Base-by-base conservation (phyloP, 92 coral and sea anemone species). In the Phenganax subtilis region DNA sequence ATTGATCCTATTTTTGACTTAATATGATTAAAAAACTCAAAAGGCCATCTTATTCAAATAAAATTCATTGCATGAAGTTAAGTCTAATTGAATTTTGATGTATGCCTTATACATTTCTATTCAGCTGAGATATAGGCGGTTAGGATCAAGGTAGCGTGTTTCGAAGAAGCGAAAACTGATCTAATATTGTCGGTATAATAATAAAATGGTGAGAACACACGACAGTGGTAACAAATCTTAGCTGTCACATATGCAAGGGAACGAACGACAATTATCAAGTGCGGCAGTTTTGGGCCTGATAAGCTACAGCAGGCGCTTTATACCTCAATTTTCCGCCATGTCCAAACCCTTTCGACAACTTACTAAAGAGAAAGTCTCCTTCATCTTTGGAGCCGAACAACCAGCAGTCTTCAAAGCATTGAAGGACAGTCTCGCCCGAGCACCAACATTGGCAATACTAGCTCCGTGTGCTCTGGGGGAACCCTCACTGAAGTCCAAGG, bases 371-470 rank as follows among this genome's bases (percentile, higher is more conserved):
- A 59, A 84, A 51, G 82, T 62, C 17, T 82, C 47, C 12, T 84
- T 75, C 71, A 15, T 44, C 30, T 75, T 80, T 80, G 89, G 79
- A 11, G 54, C 31, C 6, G 86, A 86, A 59, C 86, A 86, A 82
- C 80, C 73, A 55, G 64, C 12, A 67, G 52, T 67, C 10, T 76
- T 84, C 75, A 10, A 76, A 12, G 87, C 77, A 59, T 54, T 84
- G 80, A 63, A 77, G 81, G 68, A 76, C 82, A 84, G 83, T 51
- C 72, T 76, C 3, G 84, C 87, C 65, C 6, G 79, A 37, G 82
- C 85, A 20, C 71, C 72, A 54, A 85, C 88, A 76, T 84, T 75
- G 78, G 68, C 54, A 75, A 81, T 12, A 77, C 82, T 72, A 83
- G 81, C 67, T 73, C 82, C 20, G 81, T 75, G 30, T 75, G 86